Evolutionary conservation across 2,888 invertebrate species (phyloP).

Genomic region (Phyto melanocephala): DNA sequence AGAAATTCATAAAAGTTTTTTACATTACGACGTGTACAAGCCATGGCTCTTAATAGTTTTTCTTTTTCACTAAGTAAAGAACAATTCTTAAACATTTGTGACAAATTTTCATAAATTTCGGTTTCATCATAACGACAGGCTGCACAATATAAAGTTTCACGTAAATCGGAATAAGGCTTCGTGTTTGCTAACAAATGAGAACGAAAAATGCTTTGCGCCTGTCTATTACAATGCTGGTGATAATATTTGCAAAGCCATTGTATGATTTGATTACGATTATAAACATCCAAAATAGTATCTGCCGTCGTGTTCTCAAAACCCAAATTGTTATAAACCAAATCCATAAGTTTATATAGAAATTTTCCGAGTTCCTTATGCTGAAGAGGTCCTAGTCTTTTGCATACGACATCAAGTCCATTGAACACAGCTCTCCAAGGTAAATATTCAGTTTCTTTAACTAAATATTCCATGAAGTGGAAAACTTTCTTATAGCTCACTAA

Average conservation of each 20-base stretch:
- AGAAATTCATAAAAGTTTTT: conserved; percentile 79
- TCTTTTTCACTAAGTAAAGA: conserved; percentile 84
- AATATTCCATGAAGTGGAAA: conserved; percentile 84
- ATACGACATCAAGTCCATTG: conserved; percentile 62
- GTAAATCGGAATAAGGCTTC: conserved; percentile 69
- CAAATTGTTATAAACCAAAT: conserved; percentile 79
- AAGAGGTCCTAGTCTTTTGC: conserved; percentile 67
- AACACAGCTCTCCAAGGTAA: conserved; percentile 88
- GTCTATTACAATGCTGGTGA: conserved; percentile 80
- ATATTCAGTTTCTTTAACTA: conserved; percentile 84
- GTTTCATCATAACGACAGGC: not conserved
- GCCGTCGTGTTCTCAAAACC: conserved; percentile 78
- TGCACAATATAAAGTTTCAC: conserved; percentile 68
- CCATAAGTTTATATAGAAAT: conserved; percentile 79
- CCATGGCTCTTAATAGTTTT: conserved; percentile 82
- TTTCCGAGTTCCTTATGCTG: conserved; percentile 75
- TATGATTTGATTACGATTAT: conserved; percentile 82
- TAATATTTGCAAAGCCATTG: conserved; percentile 84
- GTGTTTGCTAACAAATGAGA: not conserved
- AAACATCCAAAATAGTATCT: conserved; percentile 81
- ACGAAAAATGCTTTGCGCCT: conserved; percentile 71
- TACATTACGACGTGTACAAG: conserved; percentile 82
- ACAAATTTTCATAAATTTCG: not conserved
- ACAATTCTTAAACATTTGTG: conserved; percentile 69
- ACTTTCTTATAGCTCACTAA: conserved; percentile 79